Evolutionary conservation across 2,113 vertebrate genomes (phyloP).

Genomic region (Mystacornis crossleyi): DNA sequence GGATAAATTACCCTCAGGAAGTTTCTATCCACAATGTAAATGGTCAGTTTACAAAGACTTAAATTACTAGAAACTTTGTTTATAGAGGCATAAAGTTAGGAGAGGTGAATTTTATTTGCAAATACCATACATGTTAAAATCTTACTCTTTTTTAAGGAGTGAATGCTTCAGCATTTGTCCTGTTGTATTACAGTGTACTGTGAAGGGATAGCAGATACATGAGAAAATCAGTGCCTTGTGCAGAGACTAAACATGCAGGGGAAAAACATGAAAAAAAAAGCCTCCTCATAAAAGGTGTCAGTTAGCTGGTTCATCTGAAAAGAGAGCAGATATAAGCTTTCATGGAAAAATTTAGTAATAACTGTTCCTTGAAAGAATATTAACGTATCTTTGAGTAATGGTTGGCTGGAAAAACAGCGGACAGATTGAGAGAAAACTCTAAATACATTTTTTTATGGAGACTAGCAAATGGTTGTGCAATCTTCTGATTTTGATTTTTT

Average conservation of each 20-base stretch:
- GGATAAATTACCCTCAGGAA: background rate
- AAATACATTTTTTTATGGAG: background rate
- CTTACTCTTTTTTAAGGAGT: background rate
- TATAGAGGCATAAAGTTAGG: background rate
- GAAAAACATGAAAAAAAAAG: background rate
- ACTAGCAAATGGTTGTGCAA: background rate
- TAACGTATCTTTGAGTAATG: background rate
- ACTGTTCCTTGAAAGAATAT: background rate
- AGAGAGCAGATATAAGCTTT: background rate
- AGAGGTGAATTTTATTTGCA: background rate
- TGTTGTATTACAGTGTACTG: background rate
- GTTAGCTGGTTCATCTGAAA: background rate
- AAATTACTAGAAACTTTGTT: background rate
- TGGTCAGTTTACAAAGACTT: background rate
- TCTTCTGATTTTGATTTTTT: background rate
- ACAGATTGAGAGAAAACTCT: background rate
- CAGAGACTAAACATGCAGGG: background rate
- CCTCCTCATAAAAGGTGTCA: background rate
- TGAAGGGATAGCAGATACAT: background rate
- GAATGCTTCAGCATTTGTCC: background rate
- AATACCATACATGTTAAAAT: background rate
- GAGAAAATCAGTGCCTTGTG: background rate
- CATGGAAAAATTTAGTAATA: background rate
- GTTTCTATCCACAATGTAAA: background rate
- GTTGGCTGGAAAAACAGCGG: background rate